These are phyloP conservation scores for Trachymyrmex cornetzi DNA, from an alignment of 1,140 invertebrate species.

Conservation along the genomic window DNA sequence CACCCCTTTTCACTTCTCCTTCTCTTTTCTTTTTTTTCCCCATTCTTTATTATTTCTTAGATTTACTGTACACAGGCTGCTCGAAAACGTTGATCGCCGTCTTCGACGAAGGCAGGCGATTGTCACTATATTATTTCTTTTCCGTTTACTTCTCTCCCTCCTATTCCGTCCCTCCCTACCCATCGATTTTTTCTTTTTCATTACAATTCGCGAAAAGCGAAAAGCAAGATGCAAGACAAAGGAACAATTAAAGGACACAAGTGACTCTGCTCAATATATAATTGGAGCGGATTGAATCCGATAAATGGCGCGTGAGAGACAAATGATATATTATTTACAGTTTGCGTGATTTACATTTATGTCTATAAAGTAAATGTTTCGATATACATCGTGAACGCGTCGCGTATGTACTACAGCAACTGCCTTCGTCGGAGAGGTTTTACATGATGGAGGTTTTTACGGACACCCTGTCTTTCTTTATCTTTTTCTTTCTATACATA, in stretches of 20 bases:
- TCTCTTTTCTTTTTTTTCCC: not conserved
- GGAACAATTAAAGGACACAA: slow-evolving; percentile 3
- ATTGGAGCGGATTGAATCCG: slow-evolving; percentile 53
- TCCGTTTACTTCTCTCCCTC: slow-evolving; percentile 13
- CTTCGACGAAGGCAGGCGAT: slow-evolving; percentile 70
- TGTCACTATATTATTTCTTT: not conserved
- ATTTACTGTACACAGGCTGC: slow-evolving; percentile 61
- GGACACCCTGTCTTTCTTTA: slow-evolving; percentile 74
- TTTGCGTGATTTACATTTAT: slow-evolving; percentile 69
- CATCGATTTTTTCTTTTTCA: slow-evolving; percentile 16
- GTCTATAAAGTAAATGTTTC: slow-evolving; percentile 70
- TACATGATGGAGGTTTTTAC: slow-evolving; percentile 69
- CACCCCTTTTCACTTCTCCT: slow-evolving; percentile 58
- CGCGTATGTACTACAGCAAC: slow-evolving; percentile 41
- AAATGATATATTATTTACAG: slow-evolving; percentile 81
- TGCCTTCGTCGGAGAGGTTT: slow-evolving; percentile 75
- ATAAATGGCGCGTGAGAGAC: slow-evolving; percentile 66
- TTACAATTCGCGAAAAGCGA: not conserved
- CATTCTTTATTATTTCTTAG: slow-evolving; percentile 6
- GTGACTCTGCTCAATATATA: slow-evolving; percentile 34
- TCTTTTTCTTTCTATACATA: slow-evolving; percentile 18
- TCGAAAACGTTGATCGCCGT: slow-evolving; percentile 55
- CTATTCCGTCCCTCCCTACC: not conserved
- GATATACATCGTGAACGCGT: slow-evolving; percentile 52
- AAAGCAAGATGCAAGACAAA: slow-evolving; percentile 27